Percentiles rank a stretch among this genome's conserved stretches.
These are phyloP conservation scores for Philereme transversata DNA, from an alignment of 2,888 invertebrate genomes.

Conservation along the genomic window DNA sequence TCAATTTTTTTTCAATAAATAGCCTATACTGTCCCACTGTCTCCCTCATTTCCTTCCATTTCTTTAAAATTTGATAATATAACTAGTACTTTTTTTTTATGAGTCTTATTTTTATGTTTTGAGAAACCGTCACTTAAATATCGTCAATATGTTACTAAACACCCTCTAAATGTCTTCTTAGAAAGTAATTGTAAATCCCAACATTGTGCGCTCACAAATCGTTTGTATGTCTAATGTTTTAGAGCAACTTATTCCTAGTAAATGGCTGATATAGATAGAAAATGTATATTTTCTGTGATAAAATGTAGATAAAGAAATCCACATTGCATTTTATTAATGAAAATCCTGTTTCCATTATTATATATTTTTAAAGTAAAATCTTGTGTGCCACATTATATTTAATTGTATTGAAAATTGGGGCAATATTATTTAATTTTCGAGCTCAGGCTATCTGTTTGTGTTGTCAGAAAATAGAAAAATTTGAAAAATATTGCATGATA, in stretches of 20 bases:
- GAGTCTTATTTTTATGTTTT: too few species aligned
- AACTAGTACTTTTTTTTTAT: too few species aligned
- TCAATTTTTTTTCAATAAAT: too few species aligned
- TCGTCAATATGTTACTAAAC: too few species aligned
- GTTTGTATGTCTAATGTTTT: conserved; percentile 5
- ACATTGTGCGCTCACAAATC: not conserved
- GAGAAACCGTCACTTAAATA: too few species aligned
- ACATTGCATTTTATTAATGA: conserved; percentile 47
- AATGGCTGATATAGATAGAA: conserved; percentile 32
- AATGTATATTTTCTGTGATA: conserved; percentile 67
- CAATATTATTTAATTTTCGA: conserved; percentile 26
- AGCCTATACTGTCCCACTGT: too few species aligned
- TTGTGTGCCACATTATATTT: conserved; percentile 19
- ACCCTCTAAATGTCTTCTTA: too few species aligned
- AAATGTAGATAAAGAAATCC: conserved; percentile 51
- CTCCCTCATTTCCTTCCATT: too few species aligned
- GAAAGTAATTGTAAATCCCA: not conserved
- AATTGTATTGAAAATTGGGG: not conserved
- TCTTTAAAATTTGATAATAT: too few species aligned
- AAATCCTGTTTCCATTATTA: conserved; percentile 34
- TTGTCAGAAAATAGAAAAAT: conserved; percentile 53
- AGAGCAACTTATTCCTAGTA: conserved; percentile 5
- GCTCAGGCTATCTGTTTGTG: conserved; percentile 42
- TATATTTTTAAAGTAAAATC: conserved; percentile 21
- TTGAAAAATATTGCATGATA: conserved; percentile 74